phyloP scores from a whole-genome alignment of 1,140 invertebrate genomes.

The Drosophila pallidifrons region DNA sequence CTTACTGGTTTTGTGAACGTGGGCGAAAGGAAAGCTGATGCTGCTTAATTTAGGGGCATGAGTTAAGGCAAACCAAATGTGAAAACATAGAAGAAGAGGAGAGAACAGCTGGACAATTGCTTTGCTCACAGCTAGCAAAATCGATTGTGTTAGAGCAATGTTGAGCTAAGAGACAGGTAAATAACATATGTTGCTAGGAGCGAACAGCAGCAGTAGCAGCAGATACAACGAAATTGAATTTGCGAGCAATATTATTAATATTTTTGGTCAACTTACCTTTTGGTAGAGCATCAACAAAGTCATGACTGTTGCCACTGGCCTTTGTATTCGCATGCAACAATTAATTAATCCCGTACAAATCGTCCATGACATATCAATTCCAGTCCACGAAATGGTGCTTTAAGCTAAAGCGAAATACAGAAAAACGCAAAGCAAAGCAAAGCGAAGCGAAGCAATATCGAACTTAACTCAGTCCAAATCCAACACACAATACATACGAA shows the following conservation, averaged over 20 bases:
- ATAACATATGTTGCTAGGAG: too few species aligned
- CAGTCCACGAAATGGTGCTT: slow-evolving; percentile 13
- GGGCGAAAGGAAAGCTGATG: slow-evolving; percentile 26
- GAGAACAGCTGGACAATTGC: slow-evolving; percentile 26
- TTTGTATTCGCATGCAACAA: slow-evolving; percentile 43
- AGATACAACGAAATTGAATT: too few species aligned
- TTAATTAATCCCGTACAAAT: slow-evolving; percentile 69
- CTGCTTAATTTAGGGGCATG: slow-evolving; percentile 21
- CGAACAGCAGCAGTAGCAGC: too few species aligned
- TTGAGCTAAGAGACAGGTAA: background rate
- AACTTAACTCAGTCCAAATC: background rate
- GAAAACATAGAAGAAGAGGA: slow-evolving; percentile 8
- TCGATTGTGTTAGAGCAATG: slow-evolving; percentile 25
- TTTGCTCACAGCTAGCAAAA: slow-evolving; percentile 9
- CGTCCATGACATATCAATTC: slow-evolving; percentile 67
- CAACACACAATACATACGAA: background rate
- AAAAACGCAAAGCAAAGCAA: background rate
- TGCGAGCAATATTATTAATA: slow-evolving; percentile 2
- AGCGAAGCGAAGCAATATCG: too few species aligned
- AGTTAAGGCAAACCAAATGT: background rate
- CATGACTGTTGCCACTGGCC: slow-evolving; percentile 15
- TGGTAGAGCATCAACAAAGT: slow-evolving; percentile 10
- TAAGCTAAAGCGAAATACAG: background rate
- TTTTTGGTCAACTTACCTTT: slow-evolving; percentile 12
- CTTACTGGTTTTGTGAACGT: background rate